phyloP scores from a whole-genome alignment of 2,113 vertebrate genomes.

The Halichoeres trimaculatus region DNA sequence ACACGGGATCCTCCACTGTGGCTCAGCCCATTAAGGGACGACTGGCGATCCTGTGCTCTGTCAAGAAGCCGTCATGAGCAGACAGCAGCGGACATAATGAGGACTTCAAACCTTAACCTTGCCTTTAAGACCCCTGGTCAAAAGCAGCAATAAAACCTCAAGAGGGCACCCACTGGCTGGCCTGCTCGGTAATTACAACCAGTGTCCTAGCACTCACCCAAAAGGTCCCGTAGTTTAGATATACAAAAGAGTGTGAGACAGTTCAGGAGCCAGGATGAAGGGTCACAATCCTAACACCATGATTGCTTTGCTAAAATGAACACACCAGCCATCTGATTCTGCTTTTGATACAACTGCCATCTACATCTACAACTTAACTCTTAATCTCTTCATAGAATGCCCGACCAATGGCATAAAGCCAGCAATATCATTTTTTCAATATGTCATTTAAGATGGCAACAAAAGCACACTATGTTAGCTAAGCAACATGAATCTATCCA shows the following conservation, averaged over 20 bases:
- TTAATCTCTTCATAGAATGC: slow-evolving; percentile 1
- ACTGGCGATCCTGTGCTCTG: slow-evolving; percentile 79
- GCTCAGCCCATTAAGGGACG: slow-evolving; percentile 81
- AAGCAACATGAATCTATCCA: neutral
- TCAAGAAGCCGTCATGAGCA: slow-evolving; percentile 77
- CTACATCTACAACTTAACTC: neutral
- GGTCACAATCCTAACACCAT: slow-evolving; percentile 50
- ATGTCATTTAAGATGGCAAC: neutral
- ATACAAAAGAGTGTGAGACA: slow-evolving; percentile 69
- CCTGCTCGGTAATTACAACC: slow-evolving; percentile 69
- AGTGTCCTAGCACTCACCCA: slow-evolving; percentile 71
- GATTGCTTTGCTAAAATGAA: slow-evolving; percentile 37
- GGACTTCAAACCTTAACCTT: slow-evolving; percentile 82
- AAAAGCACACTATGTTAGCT: neutral
- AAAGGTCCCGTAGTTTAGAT: slow-evolving; percentile 69
- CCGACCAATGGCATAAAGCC: neutral
- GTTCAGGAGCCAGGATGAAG: slow-evolving; percentile 48
- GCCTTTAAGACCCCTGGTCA: slow-evolving; percentile 76
- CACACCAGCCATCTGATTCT: slow-evolving; percentile 32
- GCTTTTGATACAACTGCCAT: slow-evolving; percentile 19
- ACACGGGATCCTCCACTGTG: slow-evolving; percentile 71
- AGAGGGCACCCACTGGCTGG: slow-evolving; percentile 72
- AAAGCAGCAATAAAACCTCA: slow-evolving; percentile 75
- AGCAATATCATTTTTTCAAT: neutral
- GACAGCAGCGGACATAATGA: slow-evolving; percentile 79